These are phyloP conservation scores for Nipponacmea schrenckii DNA, from an alignment of 2,888 invertebrate genomes.

Conservation along the genomic window DNA sequence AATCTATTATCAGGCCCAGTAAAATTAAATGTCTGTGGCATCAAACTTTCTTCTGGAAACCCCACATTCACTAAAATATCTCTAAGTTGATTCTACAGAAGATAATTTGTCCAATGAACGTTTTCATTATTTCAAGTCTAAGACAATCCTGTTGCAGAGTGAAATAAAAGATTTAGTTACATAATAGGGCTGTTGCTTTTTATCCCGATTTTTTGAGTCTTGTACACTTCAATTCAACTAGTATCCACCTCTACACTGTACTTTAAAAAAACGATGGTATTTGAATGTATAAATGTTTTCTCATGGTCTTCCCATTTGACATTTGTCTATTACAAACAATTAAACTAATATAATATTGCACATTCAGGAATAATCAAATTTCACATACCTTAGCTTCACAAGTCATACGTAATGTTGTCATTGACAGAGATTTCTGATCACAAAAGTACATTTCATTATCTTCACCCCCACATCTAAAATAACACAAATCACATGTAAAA, in stretches of 20 bases:
- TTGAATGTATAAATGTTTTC: too few species aligned
- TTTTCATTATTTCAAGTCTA: neutral
- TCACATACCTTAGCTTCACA: conserved; percentile 78
- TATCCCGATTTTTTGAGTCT: too few species aligned
- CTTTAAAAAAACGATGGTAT: too few species aligned
- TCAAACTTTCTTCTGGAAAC: conserved; percentile 89
- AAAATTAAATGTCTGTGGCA: conserved; percentile 79
- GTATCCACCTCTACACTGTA: too few species aligned
- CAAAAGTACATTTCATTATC: conserved; percentile 85
- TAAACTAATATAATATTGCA: too few species aligned
- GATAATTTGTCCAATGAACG: neutral
- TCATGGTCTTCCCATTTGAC: too few species aligned
- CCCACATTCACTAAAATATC: conserved; percentile 80
- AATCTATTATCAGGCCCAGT: conserved; percentile 78
- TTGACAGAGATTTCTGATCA: conserved; percentile 88
- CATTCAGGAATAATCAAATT: too few species aligned
- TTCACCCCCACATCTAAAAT: conserved; percentile 69
- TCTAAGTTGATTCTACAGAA: conserved; percentile 74
- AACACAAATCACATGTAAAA: too few species aligned
- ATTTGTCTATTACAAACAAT: too few species aligned
- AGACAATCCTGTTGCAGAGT: neutral
- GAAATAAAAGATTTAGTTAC: too few species aligned
- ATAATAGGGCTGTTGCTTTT: too few species aligned
- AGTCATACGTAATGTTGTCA: conserved; percentile 89
- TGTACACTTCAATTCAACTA: too few species aligned